Conservation (phyloP, 1,140 invertebrate species). For the Heliconius congener region DNA sequence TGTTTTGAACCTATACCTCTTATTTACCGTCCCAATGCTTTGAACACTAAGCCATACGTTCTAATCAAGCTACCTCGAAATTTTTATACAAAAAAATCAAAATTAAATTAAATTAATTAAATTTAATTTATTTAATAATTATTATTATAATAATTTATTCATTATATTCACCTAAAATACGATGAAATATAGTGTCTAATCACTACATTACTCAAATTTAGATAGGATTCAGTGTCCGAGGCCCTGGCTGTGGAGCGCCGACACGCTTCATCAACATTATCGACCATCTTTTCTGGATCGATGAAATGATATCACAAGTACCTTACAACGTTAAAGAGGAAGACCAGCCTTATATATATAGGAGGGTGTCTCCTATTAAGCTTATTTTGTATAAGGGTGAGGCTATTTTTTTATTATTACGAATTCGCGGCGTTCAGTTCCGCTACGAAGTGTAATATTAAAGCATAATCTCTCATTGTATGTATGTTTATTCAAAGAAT, state of each 20-base stretch:
- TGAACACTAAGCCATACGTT: too few relatives aligned
- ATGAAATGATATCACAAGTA: conserved; percentile 42
- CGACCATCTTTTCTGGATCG: conserved; percentile 54
- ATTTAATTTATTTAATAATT: too few relatives aligned
- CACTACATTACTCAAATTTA: conserved; percentile 16
- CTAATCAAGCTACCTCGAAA: too few relatives aligned
- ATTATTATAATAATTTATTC: too few relatives aligned
- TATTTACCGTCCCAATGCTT: too few relatives aligned
- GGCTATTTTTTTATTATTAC: too few relatives aligned
- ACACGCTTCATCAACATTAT: conserved; percentile 55
- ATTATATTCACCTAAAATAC: too few relatives aligned
- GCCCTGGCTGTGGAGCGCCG: conserved; percentile 56
- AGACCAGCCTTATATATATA: conserved; percentile 36
- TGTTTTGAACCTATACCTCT: too few relatives aligned
- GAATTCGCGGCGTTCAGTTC: not conserved
- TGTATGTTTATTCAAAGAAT: too few relatives aligned
- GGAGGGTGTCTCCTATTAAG: conserved; percentile 47
- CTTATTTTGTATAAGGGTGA: conserved; percentile 53
- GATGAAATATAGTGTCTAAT: not conserved
- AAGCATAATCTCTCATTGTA: too few relatives aligned
- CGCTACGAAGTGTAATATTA: not conserved
- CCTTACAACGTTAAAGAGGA: conserved; percentile 28
- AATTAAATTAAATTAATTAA: too few relatives aligned
- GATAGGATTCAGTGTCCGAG: conserved; percentile 55
- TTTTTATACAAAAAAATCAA: too few relatives aligned